Percentiles rank a stretch among this genome's conserved stretches.
Conservation (phyloP, 2,888 invertebrate genomes). For the Buathra laborator region DNA sequence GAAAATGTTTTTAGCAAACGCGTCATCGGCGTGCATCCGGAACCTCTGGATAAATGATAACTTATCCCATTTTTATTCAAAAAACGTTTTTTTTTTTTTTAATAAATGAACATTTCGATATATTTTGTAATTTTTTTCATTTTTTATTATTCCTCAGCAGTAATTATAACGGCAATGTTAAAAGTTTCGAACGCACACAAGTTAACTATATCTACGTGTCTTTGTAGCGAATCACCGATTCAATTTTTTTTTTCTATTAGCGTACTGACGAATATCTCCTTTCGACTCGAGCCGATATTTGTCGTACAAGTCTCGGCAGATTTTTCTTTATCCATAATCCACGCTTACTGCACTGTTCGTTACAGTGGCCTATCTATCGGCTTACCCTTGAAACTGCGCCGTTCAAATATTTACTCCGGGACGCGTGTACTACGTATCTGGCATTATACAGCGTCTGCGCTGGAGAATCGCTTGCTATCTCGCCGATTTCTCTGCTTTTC, state of each 20-base stretch:
- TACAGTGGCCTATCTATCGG: constrained; percentile 61
- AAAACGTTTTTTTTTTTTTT: neutral
- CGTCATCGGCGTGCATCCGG: neutral
- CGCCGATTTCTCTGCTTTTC: constrained; percentile 33
- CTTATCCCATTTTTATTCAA: neutral
- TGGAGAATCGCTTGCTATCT: constrained; percentile 37
- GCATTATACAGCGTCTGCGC: constrained; percentile 6
- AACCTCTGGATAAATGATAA: neutral
- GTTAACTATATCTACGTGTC: too few species aligned
- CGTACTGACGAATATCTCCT: neutral
- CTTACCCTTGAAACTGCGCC: constrained; percentile 59
- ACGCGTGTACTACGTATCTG: constrained; percentile 38
- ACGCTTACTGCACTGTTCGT: constrained; percentile 41
- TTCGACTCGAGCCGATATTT: constrained; percentile 38
- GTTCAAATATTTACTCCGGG: constrained; percentile 64
- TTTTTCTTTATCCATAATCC: constrained; percentile 48
- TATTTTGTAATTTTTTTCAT: neutral
- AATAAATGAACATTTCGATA: neutral
- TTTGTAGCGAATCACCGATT: neutral
- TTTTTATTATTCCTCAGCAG: too few species aligned
- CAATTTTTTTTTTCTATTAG: neutral
- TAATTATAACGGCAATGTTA: too few species aligned
- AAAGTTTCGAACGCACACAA: too few species aligned
- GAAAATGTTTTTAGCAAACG: neutral
- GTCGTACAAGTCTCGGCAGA: constrained; percentile 37